Percentiles rank a stretch among this genome's conserved stretches.
Evolutionary conservation across 2,113 vertebrate species (phyloP).

Genomic region (Empidonax alnorum): DNA sequence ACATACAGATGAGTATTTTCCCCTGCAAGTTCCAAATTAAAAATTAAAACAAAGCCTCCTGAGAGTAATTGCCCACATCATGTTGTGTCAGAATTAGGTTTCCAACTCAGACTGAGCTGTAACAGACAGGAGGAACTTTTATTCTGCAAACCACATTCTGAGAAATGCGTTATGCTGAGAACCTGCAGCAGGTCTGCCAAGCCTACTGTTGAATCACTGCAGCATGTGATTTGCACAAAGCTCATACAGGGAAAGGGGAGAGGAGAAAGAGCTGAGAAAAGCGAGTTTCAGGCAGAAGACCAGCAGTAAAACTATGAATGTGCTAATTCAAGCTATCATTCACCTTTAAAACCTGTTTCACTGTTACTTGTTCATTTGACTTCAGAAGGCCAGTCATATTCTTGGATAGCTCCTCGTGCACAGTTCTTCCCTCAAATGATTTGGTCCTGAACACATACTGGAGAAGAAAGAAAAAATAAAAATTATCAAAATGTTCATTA

Average conservation of each 20-base stretch:
- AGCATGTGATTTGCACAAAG: not conserved
- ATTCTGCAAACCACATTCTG: not conserved
- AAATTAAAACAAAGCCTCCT: not conserved
- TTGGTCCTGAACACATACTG: constrained; percentile 94
- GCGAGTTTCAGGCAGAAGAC: not conserved
- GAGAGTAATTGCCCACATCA: not conserved
- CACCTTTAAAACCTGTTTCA: constrained; percentile 92
- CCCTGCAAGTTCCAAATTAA: not conserved
- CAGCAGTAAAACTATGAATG: not conserved
- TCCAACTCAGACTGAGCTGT: not conserved
- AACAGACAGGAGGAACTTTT: not conserved
- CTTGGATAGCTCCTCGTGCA: constrained; percentile 92
- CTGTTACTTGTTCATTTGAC: constrained; percentile 87
- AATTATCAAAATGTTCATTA: not conserved
- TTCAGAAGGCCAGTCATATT: constrained; percentile 91
- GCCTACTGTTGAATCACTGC: not conserved
- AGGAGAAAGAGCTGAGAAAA: not conserved
- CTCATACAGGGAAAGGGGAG: not conserved
- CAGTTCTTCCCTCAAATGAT: constrained; percentile 85
- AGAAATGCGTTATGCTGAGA: not conserved
- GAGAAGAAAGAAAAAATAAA: not conserved
- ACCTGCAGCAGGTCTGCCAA: not conserved
- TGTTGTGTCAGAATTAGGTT: not conserved
- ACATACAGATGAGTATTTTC: not conserved
- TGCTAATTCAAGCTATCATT: not conserved